These are phyloP conservation scores for Eclectus roratus DNA, from an alignment of 2,113 vertebrate genomes.

Conservation along the genomic window DNA sequence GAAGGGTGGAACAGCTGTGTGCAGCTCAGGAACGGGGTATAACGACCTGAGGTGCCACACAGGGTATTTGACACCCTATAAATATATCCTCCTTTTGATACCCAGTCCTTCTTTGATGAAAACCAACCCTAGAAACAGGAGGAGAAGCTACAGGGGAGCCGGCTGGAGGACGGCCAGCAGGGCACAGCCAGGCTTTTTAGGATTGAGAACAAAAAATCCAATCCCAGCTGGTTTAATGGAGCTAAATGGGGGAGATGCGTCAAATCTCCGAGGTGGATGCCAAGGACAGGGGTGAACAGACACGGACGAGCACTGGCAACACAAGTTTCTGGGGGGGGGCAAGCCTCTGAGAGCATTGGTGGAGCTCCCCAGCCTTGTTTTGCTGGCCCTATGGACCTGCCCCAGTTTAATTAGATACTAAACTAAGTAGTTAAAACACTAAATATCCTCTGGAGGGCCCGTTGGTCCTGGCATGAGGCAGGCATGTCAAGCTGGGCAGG, in stretches of 20 bases:
- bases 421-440: not conserved
- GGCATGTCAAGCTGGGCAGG: not conserved
- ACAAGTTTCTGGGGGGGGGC: not conserved
- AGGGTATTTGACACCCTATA: constrained; percentile 78
- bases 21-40: not conserved
- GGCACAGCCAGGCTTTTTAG: constrained; percentile 34
- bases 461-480: not conserved
- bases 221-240: constrained; percentile 32
- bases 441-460: not conserved
- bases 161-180: constrained; percentile 12
- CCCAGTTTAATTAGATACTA: not conserved
- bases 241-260: constrained; percentile 48
- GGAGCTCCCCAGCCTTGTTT: not conserved
- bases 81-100: constrained; percentile 71
- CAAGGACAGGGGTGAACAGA: not conserved
- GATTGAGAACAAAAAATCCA: constrained; percentile 56
- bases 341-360: not conserved
- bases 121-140: constrained; percentile 56
- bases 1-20: constrained; percentile 58
- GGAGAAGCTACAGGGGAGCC: constrained; percentile 40
- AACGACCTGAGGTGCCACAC: constrained; percentile 39
- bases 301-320: not conserved
- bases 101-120: constrained; percentile 51
- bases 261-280: not conserved
- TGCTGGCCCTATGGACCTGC: not conserved